Base-by-base conservation (phyloP, 2,888 invertebrate species). In the Drosophila meridionalis region DNA sequence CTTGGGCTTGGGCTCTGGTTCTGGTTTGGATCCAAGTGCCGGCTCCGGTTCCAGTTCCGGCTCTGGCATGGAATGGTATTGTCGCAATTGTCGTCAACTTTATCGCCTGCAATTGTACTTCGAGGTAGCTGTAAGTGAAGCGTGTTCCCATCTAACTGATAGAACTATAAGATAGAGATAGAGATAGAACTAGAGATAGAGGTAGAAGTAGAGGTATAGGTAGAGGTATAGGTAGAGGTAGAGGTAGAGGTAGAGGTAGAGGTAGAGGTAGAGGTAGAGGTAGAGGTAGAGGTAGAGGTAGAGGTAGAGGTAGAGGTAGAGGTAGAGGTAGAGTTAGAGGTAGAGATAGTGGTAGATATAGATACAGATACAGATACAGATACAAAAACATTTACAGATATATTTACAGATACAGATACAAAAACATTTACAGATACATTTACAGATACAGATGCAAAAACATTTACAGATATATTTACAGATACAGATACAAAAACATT, bases 91-190 rank as follows among this genome's bases (percentile, higher is more conserved):
- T 88, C 91, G 91, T 69, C 85, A 91, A 68, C 83, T 93, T 85
- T 92, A 92, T 88, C 89, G 92, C 62, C 80, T 93, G 76, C 92
- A 92, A 74, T 83, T 93, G 76, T 93, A 92, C 87, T 92, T 92
- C 73, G 91, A 92, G 93, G 93, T 92, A 87, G 76, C 72, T 71
- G 69, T 34, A 76, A 59, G 47, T 63, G 64, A 28, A 55, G 3
- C 11, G 30, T 5, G 30, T 5, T 30, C 11, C 56, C 20, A 20
- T 20, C 20, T 20, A 20, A 20, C 20, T 20, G 20, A 20, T 20
- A 20, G 20, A 20, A 20, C 20, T 20, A 20, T 20, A 20, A 20
- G 36, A 38, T 53, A 55, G 8, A 55, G 38, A 55, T 55, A 38
- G 8, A 55, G 38, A 38, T 55, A 38, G 8, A 55, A 38, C 28